A percentile compares a stretch with the other conserved stretches of the same genome.
These are phyloP conservation scores for Rhimphoctona megacephalus DNA, from an alignment of 2,888 invertebrate species.

Conservation along the genomic window DNA sequence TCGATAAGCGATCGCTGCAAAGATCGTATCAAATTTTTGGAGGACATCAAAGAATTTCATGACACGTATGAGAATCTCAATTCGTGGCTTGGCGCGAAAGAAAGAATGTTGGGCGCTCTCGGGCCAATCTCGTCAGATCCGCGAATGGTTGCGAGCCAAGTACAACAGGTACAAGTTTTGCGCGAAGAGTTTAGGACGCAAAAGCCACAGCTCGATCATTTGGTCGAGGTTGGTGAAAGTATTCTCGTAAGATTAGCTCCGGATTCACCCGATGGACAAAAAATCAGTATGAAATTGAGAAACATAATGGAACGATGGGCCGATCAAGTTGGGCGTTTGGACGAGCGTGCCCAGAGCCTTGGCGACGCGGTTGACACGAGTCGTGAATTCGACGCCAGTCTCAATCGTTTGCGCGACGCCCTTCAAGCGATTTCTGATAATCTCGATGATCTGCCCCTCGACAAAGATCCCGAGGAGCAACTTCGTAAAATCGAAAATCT, in stretches of 20 bases:
- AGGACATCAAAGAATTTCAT: slow-evolving; percentile 96
- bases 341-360: slow-evolving; percentile 94
- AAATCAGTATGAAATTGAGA: slow-evolving; percentile 90
- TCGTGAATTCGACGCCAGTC: slow-evolving; percentile 95
- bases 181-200: slow-evolving; percentile 98
- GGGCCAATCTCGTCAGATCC: slow-evolving; percentile 99
- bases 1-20: slow-evolving; percentile 94
- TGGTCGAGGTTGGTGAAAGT: slow-evolving; percentile 92
- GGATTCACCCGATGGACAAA: slow-evolving; percentile 88
- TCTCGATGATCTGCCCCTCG: slow-evolving; percentile 92
- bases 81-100: slow-evolving; percentile 96
- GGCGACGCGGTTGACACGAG: slow-evolving; percentile 97
- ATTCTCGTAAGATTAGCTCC: slow-evolving; percentile 88
- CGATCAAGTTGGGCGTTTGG: slow-evolving; percentile 91
- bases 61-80: slow-evolving; percentile 94
- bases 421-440: slow-evolving; percentile 94
- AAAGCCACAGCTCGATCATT: slow-evolving; percentile 94
- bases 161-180: slow-evolving; percentile 95
- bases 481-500: slow-evolving; percentile 94
- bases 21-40: slow-evolving; percentile 90
- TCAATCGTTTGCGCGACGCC: slow-evolving; percentile 94
- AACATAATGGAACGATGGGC: slow-evolving; percentile 92
- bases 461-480: slow-evolving; percentile 94
- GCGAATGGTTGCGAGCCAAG: slow-evolving; percentile 97
- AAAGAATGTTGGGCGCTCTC: slow-evolving; percentile 97